Percentiles rank a stretch among this genome's conserved stretches.
Evolutionary conservation across 2,113 vertebrate species (phyloP).

Genomic region (Pterocles gutturalis): DNA sequence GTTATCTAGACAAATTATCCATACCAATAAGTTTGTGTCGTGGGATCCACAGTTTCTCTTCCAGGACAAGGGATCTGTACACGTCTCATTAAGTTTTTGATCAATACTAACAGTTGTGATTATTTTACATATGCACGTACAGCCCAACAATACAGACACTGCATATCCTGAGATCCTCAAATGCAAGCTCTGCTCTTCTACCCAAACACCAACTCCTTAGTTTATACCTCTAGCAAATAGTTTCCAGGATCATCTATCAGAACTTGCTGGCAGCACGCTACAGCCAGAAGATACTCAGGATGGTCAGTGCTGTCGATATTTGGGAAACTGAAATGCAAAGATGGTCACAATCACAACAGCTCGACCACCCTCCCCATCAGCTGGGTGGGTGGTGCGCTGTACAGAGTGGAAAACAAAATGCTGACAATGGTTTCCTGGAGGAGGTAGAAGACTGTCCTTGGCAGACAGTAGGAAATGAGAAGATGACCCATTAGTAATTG

Average conservation of each 20-base stretch:
- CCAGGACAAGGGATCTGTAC: neutral
- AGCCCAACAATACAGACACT: neutral
- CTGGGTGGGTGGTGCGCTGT: neutral
- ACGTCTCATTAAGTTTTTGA: neutral
- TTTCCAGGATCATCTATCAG: neutral
- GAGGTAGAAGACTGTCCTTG: neutral
- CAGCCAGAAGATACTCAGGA: neutral
- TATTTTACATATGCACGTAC: neutral
- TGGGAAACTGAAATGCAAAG: neutral
- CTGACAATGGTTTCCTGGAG: neutral
- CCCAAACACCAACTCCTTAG: neutral
- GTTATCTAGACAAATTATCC: neutral
- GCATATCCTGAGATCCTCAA: neutral
- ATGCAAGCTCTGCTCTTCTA: neutral
- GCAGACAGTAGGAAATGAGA: neutral
- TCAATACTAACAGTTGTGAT: neutral
- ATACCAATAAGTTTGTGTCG: neutral
- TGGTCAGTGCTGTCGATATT: neutral
- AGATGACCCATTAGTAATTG: neutral
- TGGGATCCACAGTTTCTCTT: neutral
- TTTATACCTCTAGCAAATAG: neutral
- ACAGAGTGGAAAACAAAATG: neutral
- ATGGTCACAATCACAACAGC: neutral
- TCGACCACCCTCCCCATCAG: accelerated
- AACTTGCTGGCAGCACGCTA: neutral